Base-by-base conservation (phyloP, 1,140 invertebrate species). In the Formica selysi region DNA sequence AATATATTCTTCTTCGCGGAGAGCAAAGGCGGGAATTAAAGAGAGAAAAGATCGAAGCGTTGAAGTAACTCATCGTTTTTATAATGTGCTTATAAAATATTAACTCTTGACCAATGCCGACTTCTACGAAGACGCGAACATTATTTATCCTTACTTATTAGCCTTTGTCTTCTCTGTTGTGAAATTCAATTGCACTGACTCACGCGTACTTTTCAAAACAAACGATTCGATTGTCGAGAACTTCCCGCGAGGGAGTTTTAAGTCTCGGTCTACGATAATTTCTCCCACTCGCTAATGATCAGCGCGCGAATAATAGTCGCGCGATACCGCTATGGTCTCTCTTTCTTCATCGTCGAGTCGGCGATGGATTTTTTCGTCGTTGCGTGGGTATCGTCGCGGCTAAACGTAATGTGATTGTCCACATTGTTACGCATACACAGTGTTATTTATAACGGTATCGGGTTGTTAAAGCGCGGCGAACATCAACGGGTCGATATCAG, bases 181-280 rank as follows among this genome's bases (percentile, higher is more conserved):
- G 68, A 83, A 83, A 83, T 83, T 73, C 68, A 74, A 83, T 74
- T 62, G 79, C 8, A 62, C 68, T 83, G 68, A 83, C 68, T 73
- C 68, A 48, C 36, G 19, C 10, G 8, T 54, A 59, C 54, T 74
- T 61, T 74, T 74, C 79, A 73, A 81, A 81, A 61, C 79, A 74
- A 83, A 61, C 26, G 79, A 73, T 61, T 32, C 79, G 79, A 83
- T 83, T 83, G 79, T 83, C 41, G 54, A 61, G 79, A 70, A 59
- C 26, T 62, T 36, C 36, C 36, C 57, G 73, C 36, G 59, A 29
- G 44, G 73, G 19, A 74, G 44, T 74, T 83, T 41, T 41, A 44
- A 41, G 36, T 83, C 54, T 62, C 19, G 32, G 26, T 62, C 38
- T 62, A 48, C 36, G 68, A 83, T 83, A 83, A 74, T 48, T 74